Percentiles rank a stretch among this genome's conserved stretches.
Evolutionary conservation across 2,888 invertebrate species (phyloP).

Genomic region (Phaonia tiefii): DNA sequence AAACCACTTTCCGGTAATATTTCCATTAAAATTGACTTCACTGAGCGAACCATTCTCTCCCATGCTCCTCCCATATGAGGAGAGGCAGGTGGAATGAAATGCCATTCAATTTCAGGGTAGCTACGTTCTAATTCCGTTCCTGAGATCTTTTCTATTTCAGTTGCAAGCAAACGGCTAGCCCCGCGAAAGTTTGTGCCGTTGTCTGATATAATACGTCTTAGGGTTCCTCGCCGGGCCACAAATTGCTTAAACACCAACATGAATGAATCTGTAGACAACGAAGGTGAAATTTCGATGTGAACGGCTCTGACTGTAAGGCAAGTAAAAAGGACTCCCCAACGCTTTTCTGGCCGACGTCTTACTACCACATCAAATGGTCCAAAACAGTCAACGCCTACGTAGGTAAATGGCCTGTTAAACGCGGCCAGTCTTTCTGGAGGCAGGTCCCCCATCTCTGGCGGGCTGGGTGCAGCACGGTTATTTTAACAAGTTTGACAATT

Average conservation of each 20-base stretch:
- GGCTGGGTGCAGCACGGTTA: neutral
- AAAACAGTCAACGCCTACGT: neutral
- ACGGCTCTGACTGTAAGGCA: too few species aligned
- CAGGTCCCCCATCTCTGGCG: too few species aligned
- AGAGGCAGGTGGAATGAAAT: constrained; percentile 48
- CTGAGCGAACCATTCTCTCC: too few species aligned
- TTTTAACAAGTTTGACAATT: too few species aligned
- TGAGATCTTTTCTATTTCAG: constrained; percentile 41
- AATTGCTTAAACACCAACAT: neutral
- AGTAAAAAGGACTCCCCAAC: neutral
- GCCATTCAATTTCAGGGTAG: neutral
- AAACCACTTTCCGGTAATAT: constrained; percentile 11
- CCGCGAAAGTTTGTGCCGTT: neutral
- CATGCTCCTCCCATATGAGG: too few species aligned
- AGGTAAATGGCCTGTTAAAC: neutral
- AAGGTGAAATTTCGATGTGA: too few species aligned
- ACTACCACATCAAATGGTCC: neutral
- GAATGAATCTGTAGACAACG: too few species aligned
- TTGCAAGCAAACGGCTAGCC: constrained; percentile 6
- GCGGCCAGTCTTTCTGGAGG: neutral
- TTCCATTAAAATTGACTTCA: too few species aligned
- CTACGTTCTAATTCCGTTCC: constrained; percentile 3
- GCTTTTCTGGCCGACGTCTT: neutral
- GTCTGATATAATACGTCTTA: neutral
- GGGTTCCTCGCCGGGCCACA: neutral